A percentile compares a stretch with the other conserved stretches of the same genome.
These are phyloP conservation scores for Epirrhoe alternata DNA, from an alignment of 2,888 invertebrate genomes.

Conservation along the genomic window DNA sequence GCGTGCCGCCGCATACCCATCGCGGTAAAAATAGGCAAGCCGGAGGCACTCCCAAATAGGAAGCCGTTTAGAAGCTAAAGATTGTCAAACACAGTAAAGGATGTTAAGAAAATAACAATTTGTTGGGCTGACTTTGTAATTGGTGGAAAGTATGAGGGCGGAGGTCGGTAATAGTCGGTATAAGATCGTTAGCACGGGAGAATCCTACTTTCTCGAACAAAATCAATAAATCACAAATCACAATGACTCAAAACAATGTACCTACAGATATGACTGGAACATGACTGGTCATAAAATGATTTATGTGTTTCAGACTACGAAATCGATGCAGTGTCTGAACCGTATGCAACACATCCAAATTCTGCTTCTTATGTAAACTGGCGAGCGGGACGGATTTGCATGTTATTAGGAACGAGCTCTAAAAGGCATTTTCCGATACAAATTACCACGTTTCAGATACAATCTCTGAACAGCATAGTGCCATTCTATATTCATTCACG, in stretches of 20 bases:
- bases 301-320: conserved; percentile 10
- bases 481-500: conserved; percentile 29
- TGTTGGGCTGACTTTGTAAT: conserved; percentile 7
- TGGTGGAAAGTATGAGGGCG: conserved; percentile 11
- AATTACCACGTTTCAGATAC: conserved; percentile 31
- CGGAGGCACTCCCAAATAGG: conserved; percentile 77
- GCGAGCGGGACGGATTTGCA: conserved; percentile 39
- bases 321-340: conserved; percentile 29
- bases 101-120: conserved; percentile 12
- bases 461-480: conserved; percentile 25
- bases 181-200: conserved; percentile 12
- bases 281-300: not conserved
- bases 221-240: conserved; percentile 21
- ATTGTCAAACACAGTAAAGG: conserved; percentile 41
- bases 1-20: conserved; percentile 73
- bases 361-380: conserved; percentile 28
- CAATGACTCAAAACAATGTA: conserved; percentile 7
- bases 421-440: conserved; percentile 36
- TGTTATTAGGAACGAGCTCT: conserved; percentile 35
- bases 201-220: conserved; percentile 9
- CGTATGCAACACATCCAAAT: conserved; percentile 27
- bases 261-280: too few relatives aligned
- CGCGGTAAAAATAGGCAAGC: conserved; percentile 71
- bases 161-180: not conserved
- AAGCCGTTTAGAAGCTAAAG: conserved; percentile 63